These are phyloP conservation scores for Delia radicum DNA, from an alignment of 1,140 invertebrate species.

Conservation along the genomic window DNA sequence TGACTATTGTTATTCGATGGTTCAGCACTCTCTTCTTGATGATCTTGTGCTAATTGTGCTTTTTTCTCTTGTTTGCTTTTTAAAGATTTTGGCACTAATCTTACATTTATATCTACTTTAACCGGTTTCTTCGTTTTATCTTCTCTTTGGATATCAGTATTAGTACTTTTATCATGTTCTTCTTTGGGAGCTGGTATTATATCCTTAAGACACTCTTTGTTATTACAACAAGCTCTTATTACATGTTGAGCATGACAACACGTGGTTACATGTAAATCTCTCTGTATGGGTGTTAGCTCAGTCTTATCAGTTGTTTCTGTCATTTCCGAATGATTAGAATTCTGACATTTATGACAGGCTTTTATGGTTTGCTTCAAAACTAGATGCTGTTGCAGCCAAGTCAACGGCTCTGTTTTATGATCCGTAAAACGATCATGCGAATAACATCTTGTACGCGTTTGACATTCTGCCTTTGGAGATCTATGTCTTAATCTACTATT, in stretches of 20 bases:
- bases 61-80: slow-evolving; percentile 39
- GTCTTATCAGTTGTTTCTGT: background rate
- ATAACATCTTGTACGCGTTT: background rate
- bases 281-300: background rate
- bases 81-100: slow-evolving; percentile 66
- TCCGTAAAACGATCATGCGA: background rate
- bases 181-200: background rate
- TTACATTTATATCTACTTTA: slow-evolving; percentile 78
- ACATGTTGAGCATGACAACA: slow-evolving; percentile 5
- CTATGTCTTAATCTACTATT: background rate
- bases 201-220: background rate
- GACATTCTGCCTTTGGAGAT: background rate
- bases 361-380: slow-evolving; percentile 51
- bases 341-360: slow-evolving; percentile 18
- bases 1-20: background rate
- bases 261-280: background rate
- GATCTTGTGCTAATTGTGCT: background rate
- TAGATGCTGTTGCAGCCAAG: slow-evolving; percentile 54
- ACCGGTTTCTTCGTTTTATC: slow-evolving; percentile 52
- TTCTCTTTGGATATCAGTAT: slow-evolving; percentile 9
- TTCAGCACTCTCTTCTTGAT: slow-evolving; percentile 34
- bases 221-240: background rate
- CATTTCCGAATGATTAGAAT: too few relatives aligned
- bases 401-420: slow-evolving; percentile 50
- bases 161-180: slow-evolving; percentile 15